phyloP scores from a whole-genome alignment of 2,797 vertebrate species.

The Urophycis tenuis region DNA sequence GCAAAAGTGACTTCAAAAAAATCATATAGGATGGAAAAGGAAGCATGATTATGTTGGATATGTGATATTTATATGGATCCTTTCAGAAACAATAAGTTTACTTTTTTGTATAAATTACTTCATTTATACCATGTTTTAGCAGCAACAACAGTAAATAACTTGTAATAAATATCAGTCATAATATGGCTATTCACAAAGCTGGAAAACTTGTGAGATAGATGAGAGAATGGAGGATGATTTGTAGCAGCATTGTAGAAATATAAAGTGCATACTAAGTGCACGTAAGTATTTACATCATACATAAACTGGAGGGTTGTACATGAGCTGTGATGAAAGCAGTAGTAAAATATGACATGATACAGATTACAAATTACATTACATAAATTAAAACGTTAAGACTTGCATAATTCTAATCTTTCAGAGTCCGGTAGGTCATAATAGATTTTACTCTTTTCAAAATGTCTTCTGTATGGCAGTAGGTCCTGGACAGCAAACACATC shows the following conservation, averaged over 20 bases:
- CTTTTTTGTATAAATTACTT: background rate
- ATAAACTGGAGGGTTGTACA: no score
- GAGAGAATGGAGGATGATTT: no score
- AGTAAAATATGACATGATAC: no score
- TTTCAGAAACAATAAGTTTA: background rate
- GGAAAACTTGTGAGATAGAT: no score
- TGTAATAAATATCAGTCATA: background rate
- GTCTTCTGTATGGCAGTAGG: slow-evolving; percentile 72
- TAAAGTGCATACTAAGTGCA: no score
- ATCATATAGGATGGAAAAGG: background rate
- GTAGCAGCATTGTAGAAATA: no score
- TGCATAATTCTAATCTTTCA: slow-evolving; percentile 66
- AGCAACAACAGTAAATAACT: background rate
- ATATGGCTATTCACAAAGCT: background rate
- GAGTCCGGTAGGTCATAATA: slow-evolving; percentile 86
- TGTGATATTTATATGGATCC: background rate
- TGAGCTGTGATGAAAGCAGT: no score
- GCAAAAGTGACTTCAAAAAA: background rate
- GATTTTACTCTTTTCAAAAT: slow-evolving; percentile 72
- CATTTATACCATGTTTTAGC: background rate
- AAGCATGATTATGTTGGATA: background rate
- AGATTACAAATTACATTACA: background rate
- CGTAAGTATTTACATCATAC: no score
- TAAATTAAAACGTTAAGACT: background rate
- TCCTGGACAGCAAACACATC: slow-evolving; percentile 75